Conservation (phyloP, 2,113 vertebrate species). For the Bagarius yarrelli region DNA sequence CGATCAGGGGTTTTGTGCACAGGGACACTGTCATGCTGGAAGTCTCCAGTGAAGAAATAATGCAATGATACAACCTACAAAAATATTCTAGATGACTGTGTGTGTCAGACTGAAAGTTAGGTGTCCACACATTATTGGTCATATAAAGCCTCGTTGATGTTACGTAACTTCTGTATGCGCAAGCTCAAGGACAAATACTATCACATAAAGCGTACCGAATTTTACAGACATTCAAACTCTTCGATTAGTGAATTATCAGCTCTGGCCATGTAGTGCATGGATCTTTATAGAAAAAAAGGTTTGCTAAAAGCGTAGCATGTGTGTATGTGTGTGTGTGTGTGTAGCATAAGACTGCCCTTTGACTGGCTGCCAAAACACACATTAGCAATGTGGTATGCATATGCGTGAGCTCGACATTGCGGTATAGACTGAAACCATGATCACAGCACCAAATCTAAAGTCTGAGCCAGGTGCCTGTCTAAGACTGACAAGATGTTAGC, state of each 20-base stretch:
- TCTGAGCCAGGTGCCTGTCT: constrained; percentile 43
- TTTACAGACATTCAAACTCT: not conserved
- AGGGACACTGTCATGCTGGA: no score
- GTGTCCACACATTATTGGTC: no score
- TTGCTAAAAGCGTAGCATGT: not conserved
- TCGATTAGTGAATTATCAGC: not conserved
- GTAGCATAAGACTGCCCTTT: constrained; percentile 39
- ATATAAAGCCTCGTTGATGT: no score
- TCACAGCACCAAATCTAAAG: constrained; percentile 47
- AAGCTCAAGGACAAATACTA: not conserved
- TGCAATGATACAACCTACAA: no score
- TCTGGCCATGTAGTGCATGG: not conserved
- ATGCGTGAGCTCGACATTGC: constrained; percentile 39
- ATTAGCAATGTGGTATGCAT: constrained; percentile 13
- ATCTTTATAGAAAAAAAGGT: not conserved
- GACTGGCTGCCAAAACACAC: constrained; percentile 48
- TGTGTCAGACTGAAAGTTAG: no score
- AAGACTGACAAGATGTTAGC: constrained; percentile 26
- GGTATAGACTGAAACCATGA: constrained; percentile 50
- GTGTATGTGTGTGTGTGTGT: constrained; percentile 14
- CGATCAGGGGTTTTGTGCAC: no score
- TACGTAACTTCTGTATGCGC: not conserved
- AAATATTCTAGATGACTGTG: no score
- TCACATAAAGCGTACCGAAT: not conserved
- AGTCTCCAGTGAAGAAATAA: no score